phyloP scores from a whole-genome alignment of 35 echinoderm and acorn worm species.

The Ophiothrix spiculata region DNA sequence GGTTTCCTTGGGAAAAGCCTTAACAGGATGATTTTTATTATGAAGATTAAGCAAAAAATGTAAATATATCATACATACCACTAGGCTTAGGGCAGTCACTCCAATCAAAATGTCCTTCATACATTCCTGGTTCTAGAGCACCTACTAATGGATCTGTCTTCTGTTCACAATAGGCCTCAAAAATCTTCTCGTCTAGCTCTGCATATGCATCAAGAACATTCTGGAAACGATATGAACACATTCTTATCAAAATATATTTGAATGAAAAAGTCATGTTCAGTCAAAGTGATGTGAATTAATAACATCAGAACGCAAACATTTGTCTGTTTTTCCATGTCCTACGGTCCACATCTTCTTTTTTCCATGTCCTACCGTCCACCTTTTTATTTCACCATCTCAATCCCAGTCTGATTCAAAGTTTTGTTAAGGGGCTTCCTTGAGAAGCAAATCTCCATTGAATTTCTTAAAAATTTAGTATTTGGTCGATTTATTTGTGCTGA shows the following conservation, averaged over 20 bases:
- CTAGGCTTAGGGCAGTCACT: conserved; percentile 67
- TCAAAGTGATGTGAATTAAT: neutral
- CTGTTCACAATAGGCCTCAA: conserved; percentile 98
- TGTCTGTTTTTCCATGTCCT: too few relatives aligned
- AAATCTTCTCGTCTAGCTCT: conserved; percentile 98
- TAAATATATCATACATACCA: conserved; percentile 53
- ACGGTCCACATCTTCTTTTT: too few relatives aligned
- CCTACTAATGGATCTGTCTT: conserved; percentile 96
- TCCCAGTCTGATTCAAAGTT: too few relatives aligned
- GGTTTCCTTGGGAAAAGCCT: too few relatives aligned
- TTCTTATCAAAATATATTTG: neutral
- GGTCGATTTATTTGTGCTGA: too few relatives aligned
- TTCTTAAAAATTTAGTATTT: too few relatives aligned
- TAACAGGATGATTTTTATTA: neutral
- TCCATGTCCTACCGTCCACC: too few relatives aligned
- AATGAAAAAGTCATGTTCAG: neutral
- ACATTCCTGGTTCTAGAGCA: conserved; percentile 82
- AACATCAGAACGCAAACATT: too few relatives aligned
- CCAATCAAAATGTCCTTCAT: conserved; percentile 99
- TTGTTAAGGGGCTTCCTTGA: too few relatives aligned
- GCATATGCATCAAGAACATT: conserved; percentile 78
- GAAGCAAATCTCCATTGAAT: too few relatives aligned
- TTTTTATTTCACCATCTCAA: too few relatives aligned
- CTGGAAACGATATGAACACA: too few relatives aligned
- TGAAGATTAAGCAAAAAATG: neutral